phyloP scores from a whole-genome alignment of 1,140 invertebrate genomes.

The Calycopis cecrops region DNA sequence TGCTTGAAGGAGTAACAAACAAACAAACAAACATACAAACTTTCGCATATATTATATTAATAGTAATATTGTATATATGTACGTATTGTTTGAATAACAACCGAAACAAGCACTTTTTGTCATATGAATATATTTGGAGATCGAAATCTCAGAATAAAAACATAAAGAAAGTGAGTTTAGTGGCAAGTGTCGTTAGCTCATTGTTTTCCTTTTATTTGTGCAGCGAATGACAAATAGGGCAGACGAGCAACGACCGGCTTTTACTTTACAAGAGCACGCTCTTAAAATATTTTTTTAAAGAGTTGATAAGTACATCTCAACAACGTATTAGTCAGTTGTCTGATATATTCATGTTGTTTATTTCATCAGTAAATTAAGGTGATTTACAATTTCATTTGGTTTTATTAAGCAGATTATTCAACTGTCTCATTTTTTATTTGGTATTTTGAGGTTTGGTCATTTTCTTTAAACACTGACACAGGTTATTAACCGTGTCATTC shows the following conservation, averaged over 20 bases:
- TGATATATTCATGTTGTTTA: not conserved
- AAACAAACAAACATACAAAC: too few species aligned
- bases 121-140: too few species aligned
- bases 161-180: conserved; percentile 1
- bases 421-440: not conserved
- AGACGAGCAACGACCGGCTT: conserved; percentile 7
- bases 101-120: too few species aligned
- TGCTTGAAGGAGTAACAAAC: too few species aligned
- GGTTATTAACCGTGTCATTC: too few species aligned
- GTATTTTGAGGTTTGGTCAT: too few species aligned
- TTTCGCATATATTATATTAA: too few species aligned
- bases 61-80: too few species aligned
- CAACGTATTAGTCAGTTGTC: not conserved
- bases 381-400: not conserved
- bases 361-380: not conserved
- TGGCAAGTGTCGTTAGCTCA: not conserved
- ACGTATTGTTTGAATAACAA: too few species aligned
- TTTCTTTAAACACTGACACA: too few species aligned
- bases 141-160: too few species aligned
- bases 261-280: conserved; percentile 1
- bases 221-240: conserved; percentile 8
- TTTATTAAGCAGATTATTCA: not conserved
- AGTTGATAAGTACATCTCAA: conserved; percentile 1
- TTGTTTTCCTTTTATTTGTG: conserved; percentile 10
- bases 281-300: not conserved